Percentiles rank a stretch among this genome's conserved stretches.
These are phyloP conservation scores for Anagrus nilaparvatae DNA, from an alignment of 1,140 invertebrate genomes.

Conservation along the genomic window DNA sequence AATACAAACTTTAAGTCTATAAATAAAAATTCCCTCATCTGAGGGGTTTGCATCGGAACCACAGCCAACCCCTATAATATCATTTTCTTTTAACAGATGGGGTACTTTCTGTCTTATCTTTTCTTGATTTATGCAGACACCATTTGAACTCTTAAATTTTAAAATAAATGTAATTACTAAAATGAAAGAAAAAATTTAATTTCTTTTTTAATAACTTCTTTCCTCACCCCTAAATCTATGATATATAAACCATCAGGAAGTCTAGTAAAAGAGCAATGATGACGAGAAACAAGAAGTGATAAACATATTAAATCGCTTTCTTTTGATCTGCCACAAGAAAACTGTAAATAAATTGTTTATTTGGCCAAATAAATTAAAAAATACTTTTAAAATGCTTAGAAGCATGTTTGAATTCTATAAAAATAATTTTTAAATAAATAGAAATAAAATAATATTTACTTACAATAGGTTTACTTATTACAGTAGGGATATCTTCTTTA, in stretches of 20 bases:
- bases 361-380: too few relatives aligned
- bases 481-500: too few relatives aligned
- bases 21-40: too few relatives aligned
- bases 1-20: too few relatives aligned
- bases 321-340: conserved; percentile 24
- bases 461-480: too few relatives aligned
- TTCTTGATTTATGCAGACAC: conserved; percentile 21
- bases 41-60: too few relatives aligned
- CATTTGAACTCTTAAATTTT: conserved; percentile 25
- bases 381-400: too few relatives aligned
- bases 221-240: conserved; percentile 22
- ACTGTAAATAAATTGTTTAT: conserved; percentile 24
- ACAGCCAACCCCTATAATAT: conserved; percentile 26
- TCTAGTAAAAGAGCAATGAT: conserved; percentile 24
- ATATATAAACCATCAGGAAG: conserved; percentile 14
- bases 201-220: not conserved
- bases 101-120: conserved; percentile 1
- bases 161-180: not conserved
- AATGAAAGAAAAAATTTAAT: not conserved
- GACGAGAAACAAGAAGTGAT: conserved; percentile 22
- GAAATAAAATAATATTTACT: too few relatives aligned
- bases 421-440: too few relatives aligned
- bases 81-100: conserved; percentile 15
- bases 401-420: too few relatives aligned
- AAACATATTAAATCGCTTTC: conserved; percentile 21